A percentile compares a stretch with the other conserved stretches of the same genome.
Evolutionary conservation across 1,140 invertebrate genomes (phyloP).

Genomic region (Tribolium castaneum): DNA sequence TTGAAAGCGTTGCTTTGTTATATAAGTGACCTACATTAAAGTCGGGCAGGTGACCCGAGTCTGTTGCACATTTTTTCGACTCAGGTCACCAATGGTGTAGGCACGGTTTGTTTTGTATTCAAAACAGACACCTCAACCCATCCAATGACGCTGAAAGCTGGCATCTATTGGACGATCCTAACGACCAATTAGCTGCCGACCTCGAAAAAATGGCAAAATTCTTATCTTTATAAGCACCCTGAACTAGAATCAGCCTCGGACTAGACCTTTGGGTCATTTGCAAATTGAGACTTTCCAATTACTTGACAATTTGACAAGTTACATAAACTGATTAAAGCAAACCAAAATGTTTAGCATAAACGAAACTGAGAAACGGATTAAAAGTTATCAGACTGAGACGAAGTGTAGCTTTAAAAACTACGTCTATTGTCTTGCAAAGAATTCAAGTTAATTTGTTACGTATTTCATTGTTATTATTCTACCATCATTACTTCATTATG

Average conservation of each 20-base stretch:
- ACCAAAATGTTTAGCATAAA: not conserved
- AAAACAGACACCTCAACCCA: not conserved
- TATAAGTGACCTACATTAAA: constrained; percentile 36
- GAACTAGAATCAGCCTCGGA: not conserved
- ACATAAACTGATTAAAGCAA: not conserved
- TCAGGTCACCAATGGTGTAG: not conserved
- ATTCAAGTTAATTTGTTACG: constrained; percentile 2
- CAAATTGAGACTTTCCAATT: not conserved
- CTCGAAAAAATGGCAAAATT: not conserved
- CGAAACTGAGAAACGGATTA: constrained; percentile 1
- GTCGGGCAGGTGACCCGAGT: constrained; percentile 21
- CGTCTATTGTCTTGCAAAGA: constrained; percentile 1
- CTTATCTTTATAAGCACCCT: not conserved
- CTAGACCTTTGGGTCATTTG: not conserved
- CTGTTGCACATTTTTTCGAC: not conserved
- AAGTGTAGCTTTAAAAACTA: not conserved
- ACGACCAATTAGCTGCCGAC: not conserved
- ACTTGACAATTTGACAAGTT: not conserved
- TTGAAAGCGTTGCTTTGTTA: constrained; percentile 38
- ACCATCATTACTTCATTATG: constrained; percentile 1
- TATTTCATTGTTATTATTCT: constrained; percentile 15
- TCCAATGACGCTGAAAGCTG: not conserved
- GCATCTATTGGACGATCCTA: not conserved
- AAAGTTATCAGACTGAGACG: not conserved
- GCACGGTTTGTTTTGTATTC: constrained; percentile 2